Evolutionary conservation across 2,888 invertebrate species (phyloP).

Genomic region (Tenthredo scrophulariae): DNA sequence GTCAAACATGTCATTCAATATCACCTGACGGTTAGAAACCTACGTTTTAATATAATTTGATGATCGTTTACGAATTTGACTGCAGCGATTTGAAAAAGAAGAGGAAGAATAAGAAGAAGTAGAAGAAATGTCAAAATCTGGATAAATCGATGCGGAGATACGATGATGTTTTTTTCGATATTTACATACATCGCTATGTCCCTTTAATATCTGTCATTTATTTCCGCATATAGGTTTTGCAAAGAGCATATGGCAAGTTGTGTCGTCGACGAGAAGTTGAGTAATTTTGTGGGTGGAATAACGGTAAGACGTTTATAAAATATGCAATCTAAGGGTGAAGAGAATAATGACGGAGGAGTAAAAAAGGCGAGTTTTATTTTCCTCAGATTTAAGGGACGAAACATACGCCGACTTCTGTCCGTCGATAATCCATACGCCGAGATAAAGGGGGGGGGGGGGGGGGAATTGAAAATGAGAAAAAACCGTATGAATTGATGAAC

Average conservation of each 20-base stretch:
- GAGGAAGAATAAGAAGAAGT: neutral
- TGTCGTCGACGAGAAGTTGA: neutral
- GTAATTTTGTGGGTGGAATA: slow-evolving; percentile 66
- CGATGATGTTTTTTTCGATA: neutral
- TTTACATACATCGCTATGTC: neutral
- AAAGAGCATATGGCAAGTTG: neutral
- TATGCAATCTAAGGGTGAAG: slow-evolving; percentile 56
- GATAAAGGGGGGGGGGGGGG: too few relatives aligned
- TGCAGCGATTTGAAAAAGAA: neutral
- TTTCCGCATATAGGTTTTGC: neutral
- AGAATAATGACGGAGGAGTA: neutral
- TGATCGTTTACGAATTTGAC: neutral
- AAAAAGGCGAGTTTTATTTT: neutral
- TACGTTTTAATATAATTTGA: neutral
- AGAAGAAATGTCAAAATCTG: neutral
- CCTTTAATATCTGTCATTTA: neutral
- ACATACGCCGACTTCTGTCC: neutral
- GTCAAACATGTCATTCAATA: slow-evolving; percentile 55
- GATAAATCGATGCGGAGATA: neutral
- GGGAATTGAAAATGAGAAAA: neutral
- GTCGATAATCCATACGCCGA: too few relatives aligned
- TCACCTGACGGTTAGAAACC: slow-evolving; percentile 46
- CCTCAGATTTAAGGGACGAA: neutral
- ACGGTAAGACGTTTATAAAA: slow-evolving; percentile 58
- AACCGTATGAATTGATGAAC: neutral